Evolutionary conservation across 1,140 invertebrate genomes (phyloP), one percentile per base, ranked within the genome.

Genomic region (Heterodera carotae): DNA sequence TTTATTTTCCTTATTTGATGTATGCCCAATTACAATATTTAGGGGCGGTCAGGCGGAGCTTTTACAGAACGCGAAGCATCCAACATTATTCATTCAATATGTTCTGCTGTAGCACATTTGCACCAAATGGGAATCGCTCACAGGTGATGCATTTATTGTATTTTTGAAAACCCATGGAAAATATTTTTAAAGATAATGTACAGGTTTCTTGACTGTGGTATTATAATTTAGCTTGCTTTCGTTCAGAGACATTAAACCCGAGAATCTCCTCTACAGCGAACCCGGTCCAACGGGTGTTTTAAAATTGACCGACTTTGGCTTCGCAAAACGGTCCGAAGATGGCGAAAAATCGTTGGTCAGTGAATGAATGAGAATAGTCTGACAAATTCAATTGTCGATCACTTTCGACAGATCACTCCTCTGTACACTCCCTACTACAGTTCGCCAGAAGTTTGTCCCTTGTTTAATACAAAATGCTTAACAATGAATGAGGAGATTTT

Each of bases 51-150:
- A 25, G 69, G 68, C 27, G 80, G 76, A 15, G 85, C 85, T 27
- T 86, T 86, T 70, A 86, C 86, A 2, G 85, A 86, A 69, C 62
- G 86, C 8, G 94, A 95, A 89, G 94, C 93, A 76, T 93, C 94
- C 66, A 92, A 94, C 90, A 93, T 98, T 81, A 97, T 98, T 92
- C 92, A 93, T 86, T 94, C 96, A 85, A 98, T 99, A 85, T 96
- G 95, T 87, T 92, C 94, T 68, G 96, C 97, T 8, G 93, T 98
- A 0, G 92, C 93, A 81, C 94, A 94, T 89, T 90, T 99, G 76
- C 97, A 99, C 90, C 92, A 93, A 85, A 92, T 93, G 88, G 93
- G 97, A 88, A 97, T 98, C 82, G 84, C 84, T 12, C 83, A 86
- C 76, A 29, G 84, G 48, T 56, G 5, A n/a, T n/a, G n/a, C n/a